Base-by-base conservation (phyloP, 2,113 vertebrate species). In the Phrynosoma blainvillii region DNA sequence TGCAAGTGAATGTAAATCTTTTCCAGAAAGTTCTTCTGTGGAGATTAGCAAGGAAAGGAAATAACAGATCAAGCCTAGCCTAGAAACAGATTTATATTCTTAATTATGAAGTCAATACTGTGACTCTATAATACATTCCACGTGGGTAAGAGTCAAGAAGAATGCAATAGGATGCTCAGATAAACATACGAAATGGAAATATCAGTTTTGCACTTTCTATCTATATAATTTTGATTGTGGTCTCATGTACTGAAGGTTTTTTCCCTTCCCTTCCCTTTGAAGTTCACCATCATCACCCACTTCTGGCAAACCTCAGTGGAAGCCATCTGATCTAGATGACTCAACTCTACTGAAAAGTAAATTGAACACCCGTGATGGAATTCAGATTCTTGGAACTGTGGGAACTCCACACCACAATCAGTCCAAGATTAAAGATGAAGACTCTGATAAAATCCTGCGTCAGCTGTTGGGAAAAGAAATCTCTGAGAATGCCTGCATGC, bases 391-490 rank as follows among this genome's bases (percentile, higher is more conserved):
- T 88, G 96, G 96, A 88, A 95, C 84, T 88, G 74, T 95, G 32
- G 93, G 96, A 62, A 90, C 90, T 36, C 91, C 96, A 36, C 96
- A 95, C 83, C 96, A 95, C 2, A 95, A 96, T 93, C 93, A 96
- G 85, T 94, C 98, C 82, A 98, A 97, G 93, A 97, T 96, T 92
- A 98, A 97, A 87, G 98, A 98, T 0, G 97, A 98, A 71, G 98
- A 98, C 79, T 97, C 98, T 0, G 98, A 99, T 93, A 96, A 98
- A 2, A 98, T 98, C 90, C 94, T 98, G 18, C 96, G 97, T 12
- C 98, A 98, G 92, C 96, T 99, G 82, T 90, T 98, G 94, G 98
- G 98, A 59, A 98, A 98, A 91, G 98, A 99, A 91, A 95, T 97
- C 65, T 95, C 97, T 7, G 98, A 98, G 89, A 95, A 97, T 6